These are phyloP conservation scores for Saccopteryx bilineata DNA, from an alignment of 2,113 vertebrate species.

Conservation along the genomic window DNA sequence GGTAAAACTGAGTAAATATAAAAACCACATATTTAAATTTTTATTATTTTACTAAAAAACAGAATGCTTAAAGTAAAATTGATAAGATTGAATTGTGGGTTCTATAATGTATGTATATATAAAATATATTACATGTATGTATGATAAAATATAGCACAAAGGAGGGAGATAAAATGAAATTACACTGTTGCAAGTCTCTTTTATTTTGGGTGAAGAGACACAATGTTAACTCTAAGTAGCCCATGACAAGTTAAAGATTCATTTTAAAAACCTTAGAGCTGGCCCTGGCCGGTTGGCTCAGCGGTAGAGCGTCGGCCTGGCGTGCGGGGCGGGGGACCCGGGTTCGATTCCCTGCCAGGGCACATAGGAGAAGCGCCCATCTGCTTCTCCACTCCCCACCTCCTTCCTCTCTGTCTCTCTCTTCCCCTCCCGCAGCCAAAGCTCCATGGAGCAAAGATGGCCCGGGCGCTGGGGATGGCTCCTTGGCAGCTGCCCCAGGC, in stretches of 20 bases:
- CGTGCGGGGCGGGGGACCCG: too few species aligned
- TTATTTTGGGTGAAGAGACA: conserved; percentile 11
- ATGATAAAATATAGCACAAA: background rate
- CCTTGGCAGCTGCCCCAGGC: too few species aligned
- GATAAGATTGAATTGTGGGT: background rate
- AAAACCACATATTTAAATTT: background rate
- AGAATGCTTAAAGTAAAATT: conserved; percentile 33
- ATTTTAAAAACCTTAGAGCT: background rate
- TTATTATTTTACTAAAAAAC: background rate
- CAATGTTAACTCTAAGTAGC: background rate
- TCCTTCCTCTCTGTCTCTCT: too few species aligned
- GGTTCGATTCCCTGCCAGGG: too few species aligned
- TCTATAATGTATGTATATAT: background rate
- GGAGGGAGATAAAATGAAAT: background rate
- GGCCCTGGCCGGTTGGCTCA: too few species aligned
- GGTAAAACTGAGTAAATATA: background rate
- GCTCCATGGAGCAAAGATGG: too few species aligned
- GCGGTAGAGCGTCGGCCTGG: too few species aligned
- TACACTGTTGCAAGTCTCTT: background rate
- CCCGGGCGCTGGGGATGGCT: too few species aligned
- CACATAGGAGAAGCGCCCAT: too few species aligned
- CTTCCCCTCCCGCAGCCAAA: too few species aligned
- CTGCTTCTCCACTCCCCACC: too few species aligned
- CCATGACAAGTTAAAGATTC: background rate
- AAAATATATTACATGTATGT: background rate